Percentiles rank a stretch among this genome's conserved stretches.
These are phyloP conservation scores for Lontra canadensis DNA, from an alignment of 2,113 vertebrate genomes.

Conservation along the genomic window DNA sequence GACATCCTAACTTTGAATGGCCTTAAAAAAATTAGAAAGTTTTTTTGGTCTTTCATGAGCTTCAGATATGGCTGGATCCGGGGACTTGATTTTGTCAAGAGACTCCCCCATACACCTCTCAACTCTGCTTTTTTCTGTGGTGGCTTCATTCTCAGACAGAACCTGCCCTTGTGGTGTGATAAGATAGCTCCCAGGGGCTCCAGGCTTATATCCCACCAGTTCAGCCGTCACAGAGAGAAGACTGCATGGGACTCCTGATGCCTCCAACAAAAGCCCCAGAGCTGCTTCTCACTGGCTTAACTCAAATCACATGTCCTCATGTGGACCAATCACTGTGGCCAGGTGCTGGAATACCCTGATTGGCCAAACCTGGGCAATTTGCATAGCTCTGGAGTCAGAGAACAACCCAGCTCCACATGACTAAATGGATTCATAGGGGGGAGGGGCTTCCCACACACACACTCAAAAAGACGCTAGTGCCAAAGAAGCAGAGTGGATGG, in stretches of 20 bases:
- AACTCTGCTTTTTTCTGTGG: not conserved
- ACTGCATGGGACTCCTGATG: accelerated
- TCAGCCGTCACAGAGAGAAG: not conserved
- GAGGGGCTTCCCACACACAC: too few relatives aligned
- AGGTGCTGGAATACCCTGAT: not conserved
- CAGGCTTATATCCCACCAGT: not conserved
- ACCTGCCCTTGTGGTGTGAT: not conserved
- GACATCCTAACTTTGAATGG: not conserved
- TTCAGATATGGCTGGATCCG: slow-evolving; percentile 21
- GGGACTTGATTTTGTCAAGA: not conserved
- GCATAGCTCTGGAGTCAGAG: not conserved
- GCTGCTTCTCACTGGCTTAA: not conserved
- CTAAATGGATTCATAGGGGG: not conserved
- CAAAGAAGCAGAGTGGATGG: not conserved
- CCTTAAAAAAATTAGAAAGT: not conserved
- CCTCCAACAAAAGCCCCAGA: not conserved
- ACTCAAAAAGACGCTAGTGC: not conserved
- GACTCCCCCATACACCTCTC: not conserved
- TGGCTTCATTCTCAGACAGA: not conserved
- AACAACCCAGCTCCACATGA: not conserved
- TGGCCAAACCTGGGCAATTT: not conserved
- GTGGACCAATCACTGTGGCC: not conserved
- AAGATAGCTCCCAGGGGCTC: not conserved
- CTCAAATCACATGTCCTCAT: not conserved
- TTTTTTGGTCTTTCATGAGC: not conserved